phyloP scores from a whole-genome alignment of 2,888 invertebrate species.

The Trisateles emortualis region DNA sequence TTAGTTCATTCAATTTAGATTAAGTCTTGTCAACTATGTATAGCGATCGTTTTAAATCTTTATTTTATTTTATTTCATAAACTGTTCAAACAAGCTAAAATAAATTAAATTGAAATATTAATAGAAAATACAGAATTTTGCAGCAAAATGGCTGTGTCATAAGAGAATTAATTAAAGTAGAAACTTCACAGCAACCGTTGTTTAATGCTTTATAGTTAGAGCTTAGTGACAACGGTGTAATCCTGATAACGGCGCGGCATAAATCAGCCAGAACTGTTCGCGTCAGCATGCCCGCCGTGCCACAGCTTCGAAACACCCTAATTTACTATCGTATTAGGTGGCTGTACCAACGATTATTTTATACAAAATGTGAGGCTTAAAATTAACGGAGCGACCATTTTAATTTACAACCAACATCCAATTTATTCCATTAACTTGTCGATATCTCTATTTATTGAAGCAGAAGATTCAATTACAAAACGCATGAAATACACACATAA shows the following conservation, averaged over 20 bases:
- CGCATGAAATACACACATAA: slow-evolving; percentile 29
- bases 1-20: too few relatives aligned
- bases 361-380: slow-evolving; percentile 67
- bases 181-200: slow-evolving; percentile 45
- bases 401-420: slow-evolving; percentile 64
- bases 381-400: slow-evolving; percentile 67
- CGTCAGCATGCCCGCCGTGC: slow-evolving; percentile 61
- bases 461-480: slow-evolving; percentile 55
- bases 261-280: slow-evolving; percentile 64
- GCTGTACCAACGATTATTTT: slow-evolving; percentile 63
- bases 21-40: too few relatives aligned
- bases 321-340: slow-evolving; percentile 77
- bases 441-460: slow-evolving; percentile 62
- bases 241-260: slow-evolving; percentile 68
- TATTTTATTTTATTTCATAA: too few relatives aligned
- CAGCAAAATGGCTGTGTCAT: slow-evolving; percentile 34
- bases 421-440: slow-evolving; percentile 65
- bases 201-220: slow-evolving; percentile 54
- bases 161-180: slow-evolving; percentile 47
- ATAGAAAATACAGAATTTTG: slow-evolving; percentile 30
- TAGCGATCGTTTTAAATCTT: too few relatives aligned
- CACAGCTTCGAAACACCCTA: slow-evolving; percentile 70
- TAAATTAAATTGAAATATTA: neutral
- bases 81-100: neutral
- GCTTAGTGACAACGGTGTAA: slow-evolving; percentile 67